Evolutionary conservation across 2,888 invertebrate species (phyloP).

Genomic region (Stenodema calcarata): DNA sequence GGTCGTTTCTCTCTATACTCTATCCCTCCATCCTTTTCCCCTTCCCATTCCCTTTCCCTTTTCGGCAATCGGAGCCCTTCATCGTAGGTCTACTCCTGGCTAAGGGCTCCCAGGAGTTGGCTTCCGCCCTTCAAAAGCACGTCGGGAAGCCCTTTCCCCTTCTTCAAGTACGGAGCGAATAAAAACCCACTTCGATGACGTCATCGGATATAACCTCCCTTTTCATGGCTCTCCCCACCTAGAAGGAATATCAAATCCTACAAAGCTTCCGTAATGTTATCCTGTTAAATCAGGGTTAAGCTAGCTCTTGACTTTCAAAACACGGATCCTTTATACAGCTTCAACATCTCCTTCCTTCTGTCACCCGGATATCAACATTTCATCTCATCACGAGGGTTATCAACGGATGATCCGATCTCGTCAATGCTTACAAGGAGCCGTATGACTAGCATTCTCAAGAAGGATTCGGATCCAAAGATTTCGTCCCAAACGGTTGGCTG

Average conservation of each 20-base stretch:
- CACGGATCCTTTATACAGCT: background rate
- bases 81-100: background rate
- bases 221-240: background rate
- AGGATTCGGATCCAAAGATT: too few relatives aligned
- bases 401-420: too few relatives aligned
- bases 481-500: too few relatives aligned
- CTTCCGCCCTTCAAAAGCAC: slow-evolving; percentile 2
- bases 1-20: slow-evolving; percentile 6
- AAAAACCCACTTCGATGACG: slow-evolving; percentile 2
- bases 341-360: background rate
- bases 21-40: background rate
- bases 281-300: background rate
- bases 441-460: too few relatives aligned
- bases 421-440: too few relatives aligned
- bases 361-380: background rate
- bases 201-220: background rate
- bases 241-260: background rate
- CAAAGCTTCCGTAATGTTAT: background rate
- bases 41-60: background rate
- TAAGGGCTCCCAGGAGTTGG: background rate
- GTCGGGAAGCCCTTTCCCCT: background rate
- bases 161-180: background rate
- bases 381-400: background rate
- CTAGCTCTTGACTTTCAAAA: background rate
- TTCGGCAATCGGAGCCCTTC: slow-evolving; percentile 24